A percentile compares a stretch with the other conserved stretches of the same genome.
phyloP scores from a whole-genome alignment of 64 coral and sea anemone genomes.

The Exaiptasia diaphana region DNA sequence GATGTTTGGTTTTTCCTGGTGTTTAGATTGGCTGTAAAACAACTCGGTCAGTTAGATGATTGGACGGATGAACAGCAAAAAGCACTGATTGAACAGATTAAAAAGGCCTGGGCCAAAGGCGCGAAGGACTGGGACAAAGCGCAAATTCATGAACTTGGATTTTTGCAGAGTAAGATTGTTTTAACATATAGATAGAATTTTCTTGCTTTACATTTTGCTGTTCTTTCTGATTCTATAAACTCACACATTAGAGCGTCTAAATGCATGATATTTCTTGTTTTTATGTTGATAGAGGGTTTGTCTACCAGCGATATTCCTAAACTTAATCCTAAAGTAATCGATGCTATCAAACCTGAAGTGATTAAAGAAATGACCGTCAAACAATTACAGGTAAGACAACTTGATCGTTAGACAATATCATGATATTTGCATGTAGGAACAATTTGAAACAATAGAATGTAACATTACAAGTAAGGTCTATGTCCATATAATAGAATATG shows the following conservation, averaged over 20 bases:
- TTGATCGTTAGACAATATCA: background rate
- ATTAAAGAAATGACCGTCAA: constrained; percentile 50
- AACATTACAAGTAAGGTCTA: background rate
- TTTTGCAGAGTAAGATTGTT: constrained; percentile 60
- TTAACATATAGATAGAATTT: too few species aligned
- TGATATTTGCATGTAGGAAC: background rate
- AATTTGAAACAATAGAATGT: background rate
- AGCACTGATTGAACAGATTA: constrained; percentile 71
- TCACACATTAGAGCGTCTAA: too few species aligned
- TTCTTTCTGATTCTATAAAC: too few species aligned
- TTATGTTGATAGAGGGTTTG: constrained; percentile 23
- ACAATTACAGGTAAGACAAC: constrained; percentile 55
- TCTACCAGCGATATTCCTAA: constrained; percentile 61
- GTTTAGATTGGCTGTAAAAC: constrained; percentile 69
- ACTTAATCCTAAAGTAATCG: constrained; percentile 55
- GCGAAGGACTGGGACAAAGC: constrained; percentile 78
- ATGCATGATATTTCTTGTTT: background rate
- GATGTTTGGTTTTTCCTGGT: too few species aligned
- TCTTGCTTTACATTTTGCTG: too few species aligned
- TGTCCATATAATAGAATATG: background rate
- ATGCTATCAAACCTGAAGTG: constrained; percentile 70
- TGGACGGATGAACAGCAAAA: constrained; percentile 60
- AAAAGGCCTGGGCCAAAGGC: constrained; percentile 52
- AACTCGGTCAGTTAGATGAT: constrained; percentile 59
- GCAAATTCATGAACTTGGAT: constrained; percentile 82